Conservation (phyloP, 2,888 invertebrate genomes). For the Ptilodon capucinus region DNA sequence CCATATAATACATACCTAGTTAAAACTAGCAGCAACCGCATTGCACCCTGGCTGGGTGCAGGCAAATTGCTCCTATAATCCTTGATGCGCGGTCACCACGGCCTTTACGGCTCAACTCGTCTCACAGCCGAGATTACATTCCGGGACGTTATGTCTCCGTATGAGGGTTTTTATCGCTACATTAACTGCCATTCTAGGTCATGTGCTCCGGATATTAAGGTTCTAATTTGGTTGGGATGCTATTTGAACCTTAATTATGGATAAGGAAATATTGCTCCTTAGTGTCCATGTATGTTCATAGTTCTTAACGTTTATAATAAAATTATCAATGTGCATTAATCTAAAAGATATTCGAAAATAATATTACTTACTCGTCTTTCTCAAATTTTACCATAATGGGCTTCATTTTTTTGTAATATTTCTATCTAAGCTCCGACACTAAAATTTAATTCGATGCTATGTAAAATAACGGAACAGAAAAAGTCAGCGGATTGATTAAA, state of each 20-base stretch:
- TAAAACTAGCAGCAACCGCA: not conserved
- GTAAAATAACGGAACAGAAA: not conserved
- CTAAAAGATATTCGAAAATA: too few relatives aligned
- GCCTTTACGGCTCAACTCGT: slow-evolving; percentile 25
- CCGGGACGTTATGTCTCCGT: slow-evolving; percentile 44
- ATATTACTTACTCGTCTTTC: too few relatives aligned
- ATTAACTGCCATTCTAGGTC: slow-evolving; percentile 49
- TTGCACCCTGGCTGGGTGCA: slow-evolving; percentile 3
- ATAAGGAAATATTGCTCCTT: not conserved
- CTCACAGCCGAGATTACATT: slow-evolving; percentile 52
- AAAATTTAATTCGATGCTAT: not conserved
- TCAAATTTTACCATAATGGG: too few relatives aligned
- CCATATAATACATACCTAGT: not conserved
- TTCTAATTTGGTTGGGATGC: slow-evolving; percentile 41
- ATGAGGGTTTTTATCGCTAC: slow-evolving; percentile 56
- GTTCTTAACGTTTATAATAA: not conserved
- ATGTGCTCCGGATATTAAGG: slow-evolving; percentile 46
- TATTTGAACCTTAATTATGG: slow-evolving; percentile 3
- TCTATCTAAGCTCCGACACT: not conserved
- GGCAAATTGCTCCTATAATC: slow-evolving; percentile 33
- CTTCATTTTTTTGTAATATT: not conserved
- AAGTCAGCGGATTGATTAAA: not conserved
- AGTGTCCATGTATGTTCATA: not conserved
- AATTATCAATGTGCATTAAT: too few relatives aligned
- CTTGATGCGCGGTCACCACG: slow-evolving; percentile 23